phyloP scores from a whole-genome alignment of 2,113 vertebrate genomes.

The Vanacampus margaritifer region DNA sequence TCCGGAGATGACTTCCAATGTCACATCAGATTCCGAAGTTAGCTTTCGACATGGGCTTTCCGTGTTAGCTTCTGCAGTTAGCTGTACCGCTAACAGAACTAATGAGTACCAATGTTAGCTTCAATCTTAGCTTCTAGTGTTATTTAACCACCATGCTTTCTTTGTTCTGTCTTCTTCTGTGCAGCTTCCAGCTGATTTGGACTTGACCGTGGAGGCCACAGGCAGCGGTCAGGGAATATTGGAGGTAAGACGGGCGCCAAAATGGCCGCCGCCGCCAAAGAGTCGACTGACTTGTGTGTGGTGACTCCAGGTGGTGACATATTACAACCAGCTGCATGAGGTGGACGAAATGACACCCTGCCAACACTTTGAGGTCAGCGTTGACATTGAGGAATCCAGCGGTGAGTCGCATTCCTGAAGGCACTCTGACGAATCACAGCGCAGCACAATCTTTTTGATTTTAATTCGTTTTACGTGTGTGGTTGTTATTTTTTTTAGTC shows the following conservation, averaged over 20 bases:
- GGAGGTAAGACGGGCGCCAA: slow-evolving; percentile 61
- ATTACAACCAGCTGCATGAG: slow-evolving; percentile 72
- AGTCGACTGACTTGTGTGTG: too few relatives aligned
- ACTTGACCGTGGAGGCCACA: slow-evolving; percentile 68
- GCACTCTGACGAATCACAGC: not conserved
- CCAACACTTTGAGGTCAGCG: slow-evolving; percentile 62
- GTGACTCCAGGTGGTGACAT: slow-evolving; percentile 65
- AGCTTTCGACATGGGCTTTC: not conserved
- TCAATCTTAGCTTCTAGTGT: not conserved
- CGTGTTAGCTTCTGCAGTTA: too few relatives aligned
- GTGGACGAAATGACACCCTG: slow-evolving; percentile 60
- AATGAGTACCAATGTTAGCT: not conserved
- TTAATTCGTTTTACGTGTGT: not conserved
- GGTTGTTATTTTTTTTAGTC: not conserved
- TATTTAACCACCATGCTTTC: not conserved
- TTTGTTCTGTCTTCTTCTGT: slow-evolving; percentile 7
- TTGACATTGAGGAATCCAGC: slow-evolving; percentile 56
- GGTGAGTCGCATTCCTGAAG: slow-evolving; percentile 31
- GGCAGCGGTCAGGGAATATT: slow-evolving; percentile 77
- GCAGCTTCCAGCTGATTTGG: slow-evolving; percentile 62
- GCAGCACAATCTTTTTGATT: not conserved
- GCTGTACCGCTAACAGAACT: too few relatives aligned
- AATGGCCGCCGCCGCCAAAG: too few relatives aligned
- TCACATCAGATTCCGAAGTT: not conserved
- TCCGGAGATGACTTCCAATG: not conserved